Percentiles rank a stretch among this genome's conserved stretches.
These are phyloP conservation scores for Platerodrilus igneus DNA, from an alignment of 2,888 invertebrate genomes.

Conservation along the genomic window DNA sequence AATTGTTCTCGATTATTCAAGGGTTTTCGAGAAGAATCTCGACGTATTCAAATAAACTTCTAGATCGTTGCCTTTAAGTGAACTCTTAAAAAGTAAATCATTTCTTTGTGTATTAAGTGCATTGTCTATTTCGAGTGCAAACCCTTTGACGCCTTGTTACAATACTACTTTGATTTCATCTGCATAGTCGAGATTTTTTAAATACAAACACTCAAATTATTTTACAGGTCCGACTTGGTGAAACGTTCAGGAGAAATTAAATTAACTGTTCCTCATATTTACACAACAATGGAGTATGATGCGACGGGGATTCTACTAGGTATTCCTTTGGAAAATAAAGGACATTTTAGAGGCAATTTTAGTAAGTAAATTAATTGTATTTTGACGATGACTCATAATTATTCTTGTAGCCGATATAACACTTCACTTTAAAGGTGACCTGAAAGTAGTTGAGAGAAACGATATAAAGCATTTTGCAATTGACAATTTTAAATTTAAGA, in stretches of 20 bases:
- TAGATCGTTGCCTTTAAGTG: too few relatives aligned
- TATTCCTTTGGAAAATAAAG: slow-evolving; percentile 51
- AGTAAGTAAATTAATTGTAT: slow-evolving; percentile 48
- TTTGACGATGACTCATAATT: too few relatives aligned
- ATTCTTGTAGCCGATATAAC: slow-evolving; percentile 57
- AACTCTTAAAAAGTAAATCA: too few relatives aligned
- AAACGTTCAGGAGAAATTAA: slow-evolving; percentile 47
- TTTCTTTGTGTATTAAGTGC: too few relatives aligned
- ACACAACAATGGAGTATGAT: slow-evolving; percentile 52
- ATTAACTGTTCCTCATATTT: slow-evolving; percentile 47
- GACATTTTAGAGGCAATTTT: slow-evolving; percentile 54
- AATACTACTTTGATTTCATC: too few relatives aligned
- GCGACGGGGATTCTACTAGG: slow-evolving; percentile 51
- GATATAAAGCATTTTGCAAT: slow-evolving; percentile 59
- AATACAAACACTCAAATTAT: too few relatives aligned
- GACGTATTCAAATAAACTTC: too few relatives aligned
- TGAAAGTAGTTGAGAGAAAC: slow-evolving; percentile 56
- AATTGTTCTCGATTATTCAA: too few relatives aligned
- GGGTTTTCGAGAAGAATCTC: too few relatives aligned
- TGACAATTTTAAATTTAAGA: slow-evolving; percentile 57
- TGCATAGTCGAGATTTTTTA: too few relatives aligned
- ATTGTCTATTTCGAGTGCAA: too few relatives aligned
- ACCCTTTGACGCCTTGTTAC: too few relatives aligned
- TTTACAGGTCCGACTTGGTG: slow-evolving; percentile 46
- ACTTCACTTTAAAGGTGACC: slow-evolving; percentile 55